Evolutionary conservation across 2,888 invertebrate species (phyloP).

Genomic region (Osedax frankpressi): DNA sequence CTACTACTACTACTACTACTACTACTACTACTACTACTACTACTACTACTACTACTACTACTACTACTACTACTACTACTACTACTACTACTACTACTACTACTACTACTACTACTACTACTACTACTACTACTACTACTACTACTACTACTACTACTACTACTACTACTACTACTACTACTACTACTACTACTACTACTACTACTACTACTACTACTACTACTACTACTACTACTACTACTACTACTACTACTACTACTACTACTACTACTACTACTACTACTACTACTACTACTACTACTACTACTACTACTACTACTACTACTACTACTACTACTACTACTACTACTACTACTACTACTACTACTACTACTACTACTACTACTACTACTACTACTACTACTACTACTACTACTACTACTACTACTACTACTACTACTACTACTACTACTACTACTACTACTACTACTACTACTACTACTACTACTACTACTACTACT

Average conservation of each 20-base stretch:
- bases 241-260: conserved; percentile 4
- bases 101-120: conserved; percentile 1
- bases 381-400: conserved; percentile 22
- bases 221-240: conserved; percentile 3
- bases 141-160: conserved; percentile 4
- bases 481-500: neutral
- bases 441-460: conserved; percentile 18
- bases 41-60: neutral
- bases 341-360: conserved; percentile 21
- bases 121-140: neutral
- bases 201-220: conserved; percentile 6
- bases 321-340: neutral
- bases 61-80: neutral
- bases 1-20: conserved; percentile 2
- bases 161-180: conserved; percentile 2
- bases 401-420: conserved; percentile 22
- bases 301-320: conserved; percentile 3
- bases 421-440: conserved; percentile 20
- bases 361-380: conserved; percentile 22
- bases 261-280: conserved; percentile 6
- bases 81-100: conserved; percentile 5
- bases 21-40: conserved; percentile 8
- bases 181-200: conserved; percentile 3
- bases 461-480: neutral
- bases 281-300: conserved; percentile 5